Conservation (phyloP, 2,797 vertebrate genomes). For the Gallinago stenura region DNA sequence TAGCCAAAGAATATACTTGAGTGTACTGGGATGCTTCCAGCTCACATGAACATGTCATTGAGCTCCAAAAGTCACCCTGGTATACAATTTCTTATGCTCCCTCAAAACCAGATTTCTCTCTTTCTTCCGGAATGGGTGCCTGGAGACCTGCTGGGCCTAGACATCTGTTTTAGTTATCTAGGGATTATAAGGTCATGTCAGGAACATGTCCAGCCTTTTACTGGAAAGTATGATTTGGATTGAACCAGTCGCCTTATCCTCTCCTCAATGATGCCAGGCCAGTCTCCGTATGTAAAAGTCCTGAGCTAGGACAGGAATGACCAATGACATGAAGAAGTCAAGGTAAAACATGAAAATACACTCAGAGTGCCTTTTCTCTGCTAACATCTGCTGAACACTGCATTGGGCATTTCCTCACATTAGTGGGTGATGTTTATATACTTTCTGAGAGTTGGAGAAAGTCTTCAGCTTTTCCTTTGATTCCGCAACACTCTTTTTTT, state of each 20-base stretch:
- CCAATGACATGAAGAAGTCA: not conserved
- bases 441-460: not conserved
- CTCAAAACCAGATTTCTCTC: not conserved
- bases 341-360: not conserved
- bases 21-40: not conserved
- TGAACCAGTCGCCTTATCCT: not conserved
- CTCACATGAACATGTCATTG: not conserved
- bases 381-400: not conserved
- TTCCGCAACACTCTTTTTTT: not conserved
- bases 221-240: constrained; percentile 19
- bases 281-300: not conserved
- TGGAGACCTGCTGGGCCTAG: constrained; percentile 32
- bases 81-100: not conserved
- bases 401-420: not conserved
- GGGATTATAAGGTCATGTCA: constrained; percentile 57
- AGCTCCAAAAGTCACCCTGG: not conserved
- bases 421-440: not conserved
- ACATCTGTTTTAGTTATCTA: constrained; percentile 49
- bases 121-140: constrained; percentile 9
- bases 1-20: not conserved
- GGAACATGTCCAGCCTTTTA: constrained; percentile 46
- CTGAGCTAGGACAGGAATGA: not conserved
- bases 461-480: not conserved
- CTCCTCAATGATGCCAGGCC: not conserved
- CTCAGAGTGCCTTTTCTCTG: not conserved